Conservation (phyloP, 1,140 invertebrate species). For the Penaeus indicus region DNA sequence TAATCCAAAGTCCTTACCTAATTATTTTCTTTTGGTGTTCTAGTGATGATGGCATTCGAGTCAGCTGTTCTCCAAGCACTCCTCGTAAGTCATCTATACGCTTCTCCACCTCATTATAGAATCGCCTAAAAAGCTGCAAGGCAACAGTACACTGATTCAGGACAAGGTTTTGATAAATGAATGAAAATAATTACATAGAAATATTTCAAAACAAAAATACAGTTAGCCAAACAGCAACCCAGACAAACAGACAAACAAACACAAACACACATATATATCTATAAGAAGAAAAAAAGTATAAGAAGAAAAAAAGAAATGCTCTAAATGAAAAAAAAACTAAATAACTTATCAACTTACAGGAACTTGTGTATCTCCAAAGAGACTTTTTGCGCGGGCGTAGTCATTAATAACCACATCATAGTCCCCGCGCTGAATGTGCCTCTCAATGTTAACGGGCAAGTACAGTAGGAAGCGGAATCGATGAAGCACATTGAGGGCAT, state of each 20-base stretch:
- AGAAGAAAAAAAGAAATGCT: no score
- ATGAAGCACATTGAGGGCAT: slow-evolving; percentile 92
- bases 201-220: neutral
- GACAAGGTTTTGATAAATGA: neutral
- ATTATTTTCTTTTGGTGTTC: slow-evolving; percentile 96
- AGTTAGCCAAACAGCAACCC: no score
- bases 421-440: slow-evolving; percentile 93
- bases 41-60: slow-evolving; percentile 87
- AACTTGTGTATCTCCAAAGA: slow-evolving; percentile 96
- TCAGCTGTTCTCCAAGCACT: slow-evolving; percentile 85
- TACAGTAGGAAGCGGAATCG: slow-evolving; percentile 89
- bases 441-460: slow-evolving; percentile 92
- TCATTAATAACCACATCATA: slow-evolving; percentile 99
- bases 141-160: slow-evolving; percentile 52
- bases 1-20: slow-evolving; percentile 73
- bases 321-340: neutral
- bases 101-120: slow-evolving; percentile 90
- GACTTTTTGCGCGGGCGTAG: slow-evolving; percentile 93
- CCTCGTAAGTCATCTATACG: slow-evolving; percentile 86
- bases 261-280: no score
- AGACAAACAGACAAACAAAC: no score
- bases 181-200: no score
- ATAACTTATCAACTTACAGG: slow-evolving; percentile 72
- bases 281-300: no score
- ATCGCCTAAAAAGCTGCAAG: slow-evolving; percentile 83